These are phyloP conservation scores for Sphecodes monilicornis DNA, from an alignment of 2,888 invertebrate species.

Conservation along the genomic window DNA sequence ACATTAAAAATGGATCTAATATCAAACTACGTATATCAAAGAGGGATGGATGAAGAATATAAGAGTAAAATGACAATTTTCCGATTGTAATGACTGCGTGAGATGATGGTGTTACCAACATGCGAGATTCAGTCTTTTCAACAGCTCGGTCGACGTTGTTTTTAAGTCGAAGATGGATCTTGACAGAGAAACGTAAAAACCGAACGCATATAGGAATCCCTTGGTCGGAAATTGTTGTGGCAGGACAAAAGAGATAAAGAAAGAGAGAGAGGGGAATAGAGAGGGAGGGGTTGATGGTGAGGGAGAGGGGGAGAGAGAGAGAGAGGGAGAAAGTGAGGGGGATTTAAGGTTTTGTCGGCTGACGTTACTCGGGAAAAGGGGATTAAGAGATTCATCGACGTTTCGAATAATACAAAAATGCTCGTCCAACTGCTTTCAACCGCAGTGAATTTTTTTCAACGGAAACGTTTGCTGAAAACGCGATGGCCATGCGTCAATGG, in stretches of 20 bases:
- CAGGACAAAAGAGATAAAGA: background rate
- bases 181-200: background rate
- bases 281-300: no score
- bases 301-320: background rate
- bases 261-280: background rate
- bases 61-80: background rate
- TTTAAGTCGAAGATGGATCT: background rate
- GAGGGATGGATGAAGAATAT: background rate
- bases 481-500: background rate
- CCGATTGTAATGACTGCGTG: background rate
- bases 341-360: constrained; percentile 39
- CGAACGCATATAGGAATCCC: background rate
- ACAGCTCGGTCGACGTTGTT: background rate
- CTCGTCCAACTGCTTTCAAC: constrained; percentile 2
- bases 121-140: background rate
- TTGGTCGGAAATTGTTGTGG: constrained; percentile 44
- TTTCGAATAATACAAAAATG: constrained; percentile 32
- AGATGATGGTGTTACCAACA: background rate
- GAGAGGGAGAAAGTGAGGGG: background rate
- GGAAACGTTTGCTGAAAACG: constrained; percentile 5
- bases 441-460: constrained; percentile 26
- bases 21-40: background rate
- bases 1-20: background rate
- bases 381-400: constrained; percentile 47
- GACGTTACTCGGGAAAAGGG: constrained; percentile 21